phyloP scores from a whole-genome alignment of 2,113 vertebrate genomes.

The Indicator maculatus region DNA sequence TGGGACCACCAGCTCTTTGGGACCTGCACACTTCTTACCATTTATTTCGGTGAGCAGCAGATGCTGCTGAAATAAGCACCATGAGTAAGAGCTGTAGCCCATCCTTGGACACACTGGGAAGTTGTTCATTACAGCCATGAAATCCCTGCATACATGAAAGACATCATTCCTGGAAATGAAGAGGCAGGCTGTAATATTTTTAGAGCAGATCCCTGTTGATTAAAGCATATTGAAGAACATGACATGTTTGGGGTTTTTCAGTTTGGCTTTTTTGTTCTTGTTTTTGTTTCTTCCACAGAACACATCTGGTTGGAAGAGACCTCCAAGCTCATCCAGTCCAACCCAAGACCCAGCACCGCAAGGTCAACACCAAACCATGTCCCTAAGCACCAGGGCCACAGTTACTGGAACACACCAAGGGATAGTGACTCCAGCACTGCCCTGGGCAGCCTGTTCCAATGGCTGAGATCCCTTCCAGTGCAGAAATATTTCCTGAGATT shows the following conservation, averaged over 20 bases:
- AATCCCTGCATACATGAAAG: background rate
- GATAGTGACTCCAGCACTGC: too few species aligned
- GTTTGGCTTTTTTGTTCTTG: too few species aligned
- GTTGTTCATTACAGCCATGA: background rate
- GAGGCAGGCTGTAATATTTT: background rate
- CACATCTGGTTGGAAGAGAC: too few species aligned
- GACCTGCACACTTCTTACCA: background rate
- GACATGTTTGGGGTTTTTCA: background rate
- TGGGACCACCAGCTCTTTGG: background rate
- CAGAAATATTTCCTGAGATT: too few species aligned
- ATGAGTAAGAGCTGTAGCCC: background rate
- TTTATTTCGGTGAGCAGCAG: background rate
- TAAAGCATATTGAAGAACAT: background rate
- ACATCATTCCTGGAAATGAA: background rate
- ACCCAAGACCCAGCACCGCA: too few species aligned
- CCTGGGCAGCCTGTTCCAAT: too few species aligned
- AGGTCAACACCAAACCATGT: too few species aligned
- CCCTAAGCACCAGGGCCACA: too few species aligned
- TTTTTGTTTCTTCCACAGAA: too few species aligned
- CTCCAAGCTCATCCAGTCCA: too few species aligned
- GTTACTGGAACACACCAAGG: too few species aligned
- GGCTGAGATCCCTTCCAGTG: too few species aligned
- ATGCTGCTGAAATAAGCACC: background rate
- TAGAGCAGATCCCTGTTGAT: background rate
- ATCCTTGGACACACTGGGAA: background rate